Evolutionary conservation across 2,113 vertebrate species (phyloP).

Genomic region (Amia ocellicauda): DNA sequence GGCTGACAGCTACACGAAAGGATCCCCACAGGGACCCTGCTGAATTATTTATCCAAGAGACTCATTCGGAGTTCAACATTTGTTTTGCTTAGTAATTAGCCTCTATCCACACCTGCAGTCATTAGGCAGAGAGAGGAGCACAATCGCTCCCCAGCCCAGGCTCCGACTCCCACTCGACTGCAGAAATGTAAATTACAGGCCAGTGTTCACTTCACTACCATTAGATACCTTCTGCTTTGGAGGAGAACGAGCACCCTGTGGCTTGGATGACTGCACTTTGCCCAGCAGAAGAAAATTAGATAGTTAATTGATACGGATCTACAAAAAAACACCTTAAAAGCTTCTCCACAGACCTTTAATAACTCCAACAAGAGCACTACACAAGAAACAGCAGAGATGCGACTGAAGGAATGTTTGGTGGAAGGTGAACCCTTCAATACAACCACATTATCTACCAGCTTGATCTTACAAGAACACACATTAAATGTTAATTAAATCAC

Average conservation of each 20-base stretch:
- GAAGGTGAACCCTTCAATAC: too few species aligned
- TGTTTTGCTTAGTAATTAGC: constrained; percentile 1
- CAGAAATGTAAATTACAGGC: constrained; percentile 4
- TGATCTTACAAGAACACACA: too few species aligned
- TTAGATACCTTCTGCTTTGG: constrained; percentile 1
- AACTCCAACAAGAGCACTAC: too few species aligned
- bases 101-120: constrained; percentile 2
- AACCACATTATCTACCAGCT: too few species aligned
- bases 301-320: too few species aligned
- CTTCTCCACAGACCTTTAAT: too few species aligned
- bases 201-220: not conserved
- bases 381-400: too few species aligned
- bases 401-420: too few species aligned
- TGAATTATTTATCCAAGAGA: not conserved
- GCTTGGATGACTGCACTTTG: not conserved
- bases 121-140: not conserved
- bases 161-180: not conserved
- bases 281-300: not conserved
- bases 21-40: not conserved
- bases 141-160: not conserved
- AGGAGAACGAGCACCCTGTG: not conserved
- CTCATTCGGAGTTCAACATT: not conserved
- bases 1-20: not conserved
- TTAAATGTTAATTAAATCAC: too few species aligned
- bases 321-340: too few species aligned